Percentiles rank a stretch among this genome's conserved stretches.
Evolutionary conservation across 2,797 vertebrate species (phyloP).

Genomic region (Esox masquinongy): DNA sequence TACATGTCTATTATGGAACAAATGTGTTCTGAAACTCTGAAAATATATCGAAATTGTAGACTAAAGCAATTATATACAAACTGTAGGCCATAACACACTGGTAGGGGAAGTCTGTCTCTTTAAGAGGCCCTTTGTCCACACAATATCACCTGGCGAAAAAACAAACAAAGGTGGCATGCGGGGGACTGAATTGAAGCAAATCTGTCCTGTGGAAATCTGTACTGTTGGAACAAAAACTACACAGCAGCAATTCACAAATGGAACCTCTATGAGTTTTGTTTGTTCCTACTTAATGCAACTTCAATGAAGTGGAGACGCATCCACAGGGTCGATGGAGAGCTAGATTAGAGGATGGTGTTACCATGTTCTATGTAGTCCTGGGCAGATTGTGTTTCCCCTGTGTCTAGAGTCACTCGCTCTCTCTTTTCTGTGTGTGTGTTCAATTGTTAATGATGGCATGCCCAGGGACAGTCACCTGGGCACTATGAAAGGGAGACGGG

Average conservation of each 20-base stretch:
- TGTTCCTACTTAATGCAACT: not conserved
- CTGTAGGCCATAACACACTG: not conserved
- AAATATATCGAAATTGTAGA: not conserved
- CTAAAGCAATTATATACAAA: not conserved
- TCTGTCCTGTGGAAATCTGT: not conserved
- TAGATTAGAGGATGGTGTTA: constrained; percentile 43
- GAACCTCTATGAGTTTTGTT: not conserved
- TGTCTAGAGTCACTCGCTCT: constrained; percentile 33
- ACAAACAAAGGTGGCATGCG: constrained; percentile 56
- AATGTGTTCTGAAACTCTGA: no score
- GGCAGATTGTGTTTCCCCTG: constrained; percentile 58
- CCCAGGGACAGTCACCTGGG: constrained; percentile 59
- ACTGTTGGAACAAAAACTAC: not conserved
- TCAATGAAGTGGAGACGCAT: not conserved
- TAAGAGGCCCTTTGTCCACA: constrained; percentile 20
- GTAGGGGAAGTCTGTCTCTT: constrained; percentile 10
- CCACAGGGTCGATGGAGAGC: constrained; percentile 12
- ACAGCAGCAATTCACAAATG: not conserved
- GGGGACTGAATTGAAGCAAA: constrained; percentile 4
- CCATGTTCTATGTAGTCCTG: constrained; percentile 42
- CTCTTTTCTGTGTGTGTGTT: constrained; percentile 32
- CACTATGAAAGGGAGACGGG: constrained; percentile 37
- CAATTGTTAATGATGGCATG: constrained; percentile 67
- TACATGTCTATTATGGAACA: no score
- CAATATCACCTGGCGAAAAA: constrained; percentile 38